Base-by-base conservation (phyloP, 1,140 invertebrate species). In the Drosophila littoralis region DNA sequence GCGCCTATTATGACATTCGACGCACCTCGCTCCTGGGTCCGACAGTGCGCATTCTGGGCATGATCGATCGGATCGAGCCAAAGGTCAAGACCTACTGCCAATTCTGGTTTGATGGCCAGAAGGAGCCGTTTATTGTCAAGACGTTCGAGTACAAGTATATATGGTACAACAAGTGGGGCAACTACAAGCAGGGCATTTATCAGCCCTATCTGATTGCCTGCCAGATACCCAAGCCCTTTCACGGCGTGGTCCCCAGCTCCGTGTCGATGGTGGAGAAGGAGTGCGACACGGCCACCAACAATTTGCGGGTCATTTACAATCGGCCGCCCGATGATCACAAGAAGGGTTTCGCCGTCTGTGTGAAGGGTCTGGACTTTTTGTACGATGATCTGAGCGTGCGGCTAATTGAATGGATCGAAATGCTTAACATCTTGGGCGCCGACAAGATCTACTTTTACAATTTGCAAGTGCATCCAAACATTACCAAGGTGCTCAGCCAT, bases 381-480 rank as follows among this genome's bases (percentile, higher is more conserved):
- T 96, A 98, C 90, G 97, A 98, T 82, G 98, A 99, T 92, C 92
- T 98, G 0, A 98, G 97, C 0, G 96, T 98, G 0, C 93, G 97
- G 10, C 93, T 99, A 6, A 95, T 98, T n/a, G 98, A 99, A 92
- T 99, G 98, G 98, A 96, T 99, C 68, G 97, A 98, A 92, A 93
- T 98, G 42, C 93, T 99, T 1, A 94, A 94, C 22, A 94, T 98
- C 6, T 93, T 99, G 6, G 98, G 98, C 2, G 98, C 97, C 0
- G 96, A 98, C 86, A 98, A 98, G 91, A 95, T 99, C 51, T 98
- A 97, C 91, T 96, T 99, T 77, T 99, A 99, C 88, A 95, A 98
- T 78, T 93, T 98, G 9, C 96, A 97, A 90, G 95, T 98, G 0
- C 97, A 98, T 92, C 96, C 97, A 0, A 98, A 98, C 85, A 97